Evolutionary conservation across 2,113 vertebrate genomes (phyloP).

Genomic region (Mesembrinibis cayennensis): DNA sequence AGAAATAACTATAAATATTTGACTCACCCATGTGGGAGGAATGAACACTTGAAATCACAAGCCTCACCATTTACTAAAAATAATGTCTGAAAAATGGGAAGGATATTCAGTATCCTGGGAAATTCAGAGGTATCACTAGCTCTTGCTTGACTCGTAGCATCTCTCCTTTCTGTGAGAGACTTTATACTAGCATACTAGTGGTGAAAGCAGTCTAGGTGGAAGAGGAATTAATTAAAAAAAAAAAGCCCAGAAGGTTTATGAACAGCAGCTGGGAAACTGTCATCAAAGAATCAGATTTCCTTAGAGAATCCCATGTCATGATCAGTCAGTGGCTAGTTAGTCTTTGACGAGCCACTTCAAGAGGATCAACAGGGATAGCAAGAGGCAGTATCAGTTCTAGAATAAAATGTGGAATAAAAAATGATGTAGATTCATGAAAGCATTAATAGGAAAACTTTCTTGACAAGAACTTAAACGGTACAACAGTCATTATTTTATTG

Average conservation of each 20-base stretch:
- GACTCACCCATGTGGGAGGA: not conserved
- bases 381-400: not conserved
- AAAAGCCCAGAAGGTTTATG: not conserved
- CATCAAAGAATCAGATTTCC: not conserved
- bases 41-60: conserved; percentile 39
- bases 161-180: not conserved
- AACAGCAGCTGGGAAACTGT: not conserved
- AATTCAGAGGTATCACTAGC: not conserved
- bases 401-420: not conserved
- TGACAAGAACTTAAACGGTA: not conserved
- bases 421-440: not conserved
- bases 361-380: not conserved
- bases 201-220: not conserved
- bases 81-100: conserved; percentile 22
- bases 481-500: not conserved
- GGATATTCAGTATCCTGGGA: not conserved
- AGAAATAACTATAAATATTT: conserved; percentile 50
- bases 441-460: not conserved
- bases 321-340: not conserved
- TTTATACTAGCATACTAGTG: not conserved
- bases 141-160: not conserved
- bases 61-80: conserved; percentile 40
- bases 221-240: not conserved
- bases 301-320: not conserved
- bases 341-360: not conserved